Conservation (phyloP, 1,140 invertebrate species). For the Chironomus striatipennis region DNA sequence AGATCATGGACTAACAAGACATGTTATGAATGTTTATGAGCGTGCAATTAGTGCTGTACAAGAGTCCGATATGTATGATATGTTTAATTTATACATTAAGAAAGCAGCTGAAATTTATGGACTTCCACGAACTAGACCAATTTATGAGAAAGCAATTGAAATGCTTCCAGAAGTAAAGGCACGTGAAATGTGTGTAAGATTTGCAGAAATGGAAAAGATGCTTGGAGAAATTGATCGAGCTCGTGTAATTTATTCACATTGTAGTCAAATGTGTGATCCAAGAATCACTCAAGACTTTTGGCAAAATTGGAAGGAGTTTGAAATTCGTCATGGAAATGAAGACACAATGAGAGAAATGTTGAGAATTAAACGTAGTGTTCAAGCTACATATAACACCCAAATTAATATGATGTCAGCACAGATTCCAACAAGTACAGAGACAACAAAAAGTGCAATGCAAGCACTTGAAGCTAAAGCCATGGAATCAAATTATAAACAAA, state of each 20-base stretch:
- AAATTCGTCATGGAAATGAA: conserved; percentile 98
- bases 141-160: conserved; percentile 98
- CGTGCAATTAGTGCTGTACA: conserved; percentile 84
- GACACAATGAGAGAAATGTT: conserved; percentile 99
- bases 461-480: conserved; percentile 76
- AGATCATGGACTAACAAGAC: conserved; percentile 91
- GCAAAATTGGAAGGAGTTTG: conserved; percentile 99
- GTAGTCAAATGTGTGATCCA: conserved; percentile 98
- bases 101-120: conserved; percentile 97
- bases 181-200: conserved; percentile 92
- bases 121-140: conserved; percentile 89
- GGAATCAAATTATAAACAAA: conserved; percentile 36
- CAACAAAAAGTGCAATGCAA: conserved; percentile 76
- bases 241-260: conserved; percentile 94
- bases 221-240: conserved; percentile 97
- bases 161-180: conserved; percentile 81
- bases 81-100: conserved; percentile 99
- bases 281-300: conserved; percentile 89
- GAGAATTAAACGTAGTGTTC: conserved; percentile 92
- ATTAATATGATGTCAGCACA: conserved; percentile 98
- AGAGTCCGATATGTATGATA: conserved; percentile 89
- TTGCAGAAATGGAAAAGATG: conserved; percentile 96
- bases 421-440: conserved; percentile 72
- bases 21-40: conserved; percentile 98
- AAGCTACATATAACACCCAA: conserved; percentile 94